phyloP scores from a whole-genome alignment of 2,113 vertebrate genomes.

The Ammodramus savannarum region DNA sequence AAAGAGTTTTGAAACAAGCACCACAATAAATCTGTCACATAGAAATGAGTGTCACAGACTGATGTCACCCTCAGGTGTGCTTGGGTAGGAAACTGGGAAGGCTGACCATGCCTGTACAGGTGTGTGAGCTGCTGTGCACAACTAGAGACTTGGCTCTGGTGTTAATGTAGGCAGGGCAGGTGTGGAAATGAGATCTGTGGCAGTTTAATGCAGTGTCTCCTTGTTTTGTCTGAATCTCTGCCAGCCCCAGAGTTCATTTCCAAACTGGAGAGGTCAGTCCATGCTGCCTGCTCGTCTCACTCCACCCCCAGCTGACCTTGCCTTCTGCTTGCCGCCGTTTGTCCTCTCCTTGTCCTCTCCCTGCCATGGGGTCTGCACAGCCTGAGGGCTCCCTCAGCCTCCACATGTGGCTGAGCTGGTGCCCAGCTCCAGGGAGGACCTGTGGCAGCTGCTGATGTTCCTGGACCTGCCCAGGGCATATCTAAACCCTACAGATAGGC shows the following conservation, averaged over 20 bases:
- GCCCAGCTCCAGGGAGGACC: not conserved
- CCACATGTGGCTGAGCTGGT: not conserved
- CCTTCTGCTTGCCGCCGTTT: fast-evolving
- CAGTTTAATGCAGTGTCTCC: not conserved
- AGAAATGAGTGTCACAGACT: not conserved
- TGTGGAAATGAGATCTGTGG: not conserved
- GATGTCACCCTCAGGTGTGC: not conserved
- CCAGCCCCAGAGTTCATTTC: not conserved
- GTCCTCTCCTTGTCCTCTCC: not conserved
- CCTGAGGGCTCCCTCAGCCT: not conserved
- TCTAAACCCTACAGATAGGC: not conserved
- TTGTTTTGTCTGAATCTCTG: not conserved
- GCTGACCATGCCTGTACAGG: not conserved
- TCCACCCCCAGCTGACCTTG: not conserved
- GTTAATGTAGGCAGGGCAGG: not conserved
- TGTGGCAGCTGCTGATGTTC: not conserved
- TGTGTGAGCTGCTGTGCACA: not conserved
- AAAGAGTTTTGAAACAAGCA: not conserved
- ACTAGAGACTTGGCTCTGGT: not conserved
- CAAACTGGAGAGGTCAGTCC: not conserved
- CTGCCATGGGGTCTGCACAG: not conserved
- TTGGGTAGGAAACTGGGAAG: not conserved
- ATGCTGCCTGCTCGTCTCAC: fast-evolving
- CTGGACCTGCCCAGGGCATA: not conserved
- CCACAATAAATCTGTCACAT: not conserved